Evolutionary conservation across 2,888 invertebrate genomes (phyloP).

Genomic region (Sarcophaga subvicina): DNA sequence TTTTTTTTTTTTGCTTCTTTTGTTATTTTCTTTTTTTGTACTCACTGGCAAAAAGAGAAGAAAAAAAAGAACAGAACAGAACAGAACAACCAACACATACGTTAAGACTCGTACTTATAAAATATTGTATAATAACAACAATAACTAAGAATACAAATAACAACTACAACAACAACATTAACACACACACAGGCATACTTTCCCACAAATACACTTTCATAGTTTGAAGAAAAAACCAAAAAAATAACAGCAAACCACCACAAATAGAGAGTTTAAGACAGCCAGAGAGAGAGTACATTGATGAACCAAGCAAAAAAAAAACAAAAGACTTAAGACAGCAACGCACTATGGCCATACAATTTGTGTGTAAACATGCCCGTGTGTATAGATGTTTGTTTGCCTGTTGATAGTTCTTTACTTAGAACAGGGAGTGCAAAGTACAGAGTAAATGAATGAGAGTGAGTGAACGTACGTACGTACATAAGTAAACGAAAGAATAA

Average conservation of each 20-base stretch:
- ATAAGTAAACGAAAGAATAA: background rate
- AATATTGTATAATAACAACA: constrained; percentile 36
- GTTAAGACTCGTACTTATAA: constrained; percentile 18
- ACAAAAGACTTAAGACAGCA: background rate
- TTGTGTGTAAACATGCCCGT: no score
- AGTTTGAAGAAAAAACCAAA: no score
- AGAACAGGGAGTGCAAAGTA: background rate
- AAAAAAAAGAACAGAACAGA: constrained; percentile 42
- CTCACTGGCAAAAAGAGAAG: constrained; percentile 66
- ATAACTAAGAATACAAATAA: constrained; percentile 41
- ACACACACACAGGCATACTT: background rate
- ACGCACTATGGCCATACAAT: background rate
- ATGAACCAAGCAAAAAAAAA: constrained; percentile 8
- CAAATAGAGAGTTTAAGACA: constrained; percentile 22
- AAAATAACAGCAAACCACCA: background rate
- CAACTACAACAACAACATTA: background rate
- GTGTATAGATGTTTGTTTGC: no score
- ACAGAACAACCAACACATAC: constrained; percentile 28
- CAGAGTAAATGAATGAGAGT: background rate
- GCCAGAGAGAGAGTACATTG: background rate
- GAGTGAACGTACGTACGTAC: background rate
- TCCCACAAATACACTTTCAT: no score
- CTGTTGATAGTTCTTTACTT: background rate
- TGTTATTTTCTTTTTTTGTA: constrained; percentile 24
- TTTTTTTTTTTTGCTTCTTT: constrained; percentile 10